These are phyloP conservation scores for Hemicordylus capensis DNA, from an alignment of 2,113 vertebrate species.

Conservation along the genomic window DNA sequence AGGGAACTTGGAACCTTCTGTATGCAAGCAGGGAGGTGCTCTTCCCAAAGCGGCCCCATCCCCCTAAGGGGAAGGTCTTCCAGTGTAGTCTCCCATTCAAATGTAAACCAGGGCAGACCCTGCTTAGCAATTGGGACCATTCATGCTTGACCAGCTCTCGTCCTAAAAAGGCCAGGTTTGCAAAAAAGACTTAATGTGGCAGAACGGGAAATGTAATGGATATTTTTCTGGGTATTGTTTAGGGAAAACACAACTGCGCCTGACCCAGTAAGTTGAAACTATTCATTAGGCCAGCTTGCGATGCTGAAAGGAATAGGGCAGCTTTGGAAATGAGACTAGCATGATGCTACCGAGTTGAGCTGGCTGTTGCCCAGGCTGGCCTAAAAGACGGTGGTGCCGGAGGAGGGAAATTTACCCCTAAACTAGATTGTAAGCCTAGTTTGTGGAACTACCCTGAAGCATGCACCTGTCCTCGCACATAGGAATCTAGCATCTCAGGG, in stretches of 20 bases:
- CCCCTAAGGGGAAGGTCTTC: too few species aligned
- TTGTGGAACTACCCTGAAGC: too few species aligned
- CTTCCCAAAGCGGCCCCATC: too few species aligned
- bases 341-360: not conserved
- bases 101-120: too few species aligned
- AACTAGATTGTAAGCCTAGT: too few species aligned
- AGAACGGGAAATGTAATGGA: conserved; percentile 8
- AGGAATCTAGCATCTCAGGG: too few species aligned
- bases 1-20: too few species aligned
- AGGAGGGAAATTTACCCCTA: too few species aligned
- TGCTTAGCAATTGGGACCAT: too few species aligned
- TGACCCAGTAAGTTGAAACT: not conserved
- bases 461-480: too few species aligned
- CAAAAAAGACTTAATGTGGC: not conserved
- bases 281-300: not conserved
- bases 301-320: not conserved
- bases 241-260: not conserved
- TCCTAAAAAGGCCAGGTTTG: conserved; percentile 20
- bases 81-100: too few species aligned
- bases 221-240: not conserved
- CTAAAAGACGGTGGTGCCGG: not conserved
- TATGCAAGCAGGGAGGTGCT: too few species aligned
- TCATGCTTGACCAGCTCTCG: conserved; percentile 18
- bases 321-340: not conserved
- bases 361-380: not conserved